These are phyloP conservation scores for Betta splendens DNA, from an alignment of 2,797 vertebrate species.

Conservation along the genomic window DNA sequence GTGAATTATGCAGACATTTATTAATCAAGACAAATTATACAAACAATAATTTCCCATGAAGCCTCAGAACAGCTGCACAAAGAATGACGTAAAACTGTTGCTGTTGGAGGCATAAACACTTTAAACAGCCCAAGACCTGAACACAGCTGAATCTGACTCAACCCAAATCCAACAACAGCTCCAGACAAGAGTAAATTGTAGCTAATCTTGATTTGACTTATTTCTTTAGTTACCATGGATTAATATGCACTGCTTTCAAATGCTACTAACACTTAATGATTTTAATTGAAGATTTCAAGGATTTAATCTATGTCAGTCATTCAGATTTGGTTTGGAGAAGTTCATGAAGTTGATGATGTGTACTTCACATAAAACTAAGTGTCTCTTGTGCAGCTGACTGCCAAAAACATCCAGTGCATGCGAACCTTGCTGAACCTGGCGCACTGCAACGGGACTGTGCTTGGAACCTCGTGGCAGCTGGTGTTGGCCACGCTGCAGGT, in stretches of 20 bases:
- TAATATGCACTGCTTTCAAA: background rate
- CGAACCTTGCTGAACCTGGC: slow-evolving; percentile 95
- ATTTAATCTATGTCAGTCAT: background rate
- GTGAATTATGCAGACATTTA: background rate
- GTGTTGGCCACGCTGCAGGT: slow-evolving; percentile 98
- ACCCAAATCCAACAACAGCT: no score
- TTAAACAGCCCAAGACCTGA: no score
- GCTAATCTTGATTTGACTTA: no score
- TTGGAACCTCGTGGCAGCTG: slow-evolving; percentile 98
- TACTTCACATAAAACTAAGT: slow-evolving; percentile 8
- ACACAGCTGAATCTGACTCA: no score
- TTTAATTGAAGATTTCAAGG: no score
- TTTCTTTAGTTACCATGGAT: background rate
- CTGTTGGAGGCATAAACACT: background rate
- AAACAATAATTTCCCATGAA: slow-evolving; percentile 1
- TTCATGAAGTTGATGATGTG: background rate
- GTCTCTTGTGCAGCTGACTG: slow-evolving; percentile 85
- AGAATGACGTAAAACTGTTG: background rate
- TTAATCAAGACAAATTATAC: slow-evolving; percentile 8
- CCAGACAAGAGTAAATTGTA: no score
- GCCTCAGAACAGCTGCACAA: background rate
- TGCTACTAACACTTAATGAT: background rate
- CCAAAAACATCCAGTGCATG: slow-evolving; percentile 99
- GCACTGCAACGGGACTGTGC: slow-evolving; percentile 94
- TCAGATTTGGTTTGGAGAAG: background rate